Evolutionary conservation across 37 sponge, comb jelly and placozoan species (phyloP), one percentile per base, ranked within the genome.

Genomic region (Bolinopsis microptera): DNA sequence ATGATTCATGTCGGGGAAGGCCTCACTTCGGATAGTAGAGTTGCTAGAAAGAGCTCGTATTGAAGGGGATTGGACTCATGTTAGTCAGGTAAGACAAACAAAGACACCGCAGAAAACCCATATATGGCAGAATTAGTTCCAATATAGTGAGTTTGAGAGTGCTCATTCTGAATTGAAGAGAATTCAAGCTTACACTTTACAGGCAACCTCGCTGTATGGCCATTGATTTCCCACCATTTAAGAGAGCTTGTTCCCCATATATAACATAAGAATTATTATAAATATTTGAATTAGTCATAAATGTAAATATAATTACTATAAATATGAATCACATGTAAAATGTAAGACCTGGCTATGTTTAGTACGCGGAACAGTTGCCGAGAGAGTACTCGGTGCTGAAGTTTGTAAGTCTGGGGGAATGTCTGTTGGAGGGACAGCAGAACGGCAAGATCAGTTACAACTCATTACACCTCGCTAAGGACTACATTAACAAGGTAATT

Each of bases 401-500:
- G 31, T 86, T 86, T 40, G 61, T 34, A 1, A 86, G 90, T 40
- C 90, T 86, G 28, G 90, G 61, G 2, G 90, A 86, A 48, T 86
- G 90, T 27, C 3, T 86, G 90, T 39, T 86, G 61, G 90, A 86
- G 90, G 61, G 61, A 16, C 90, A 41, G 26, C 61, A 33, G 61
- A 86, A 86, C 30, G 26, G 35, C 26, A 39, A 41, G 61, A 41
- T 41, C 90, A 86, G 90, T 27, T 34, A 86, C 90, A 41, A 86
- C 61, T 86, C 90, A 2, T 48, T 86, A 5, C 90, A 86, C 61
- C 90, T 86, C 25, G 90, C 90, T n/a, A 86, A 86, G 30, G 90
- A 86, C 61, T 86, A 86, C 90, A 39, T 86, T 25, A 86, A 86
- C 90, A 86, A 86, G 90, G 90, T 86, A 5, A 48, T n/a, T n/a